Base-by-base conservation (phyloP, 2,888 invertebrate species). In the Hololepta plana region DNA sequence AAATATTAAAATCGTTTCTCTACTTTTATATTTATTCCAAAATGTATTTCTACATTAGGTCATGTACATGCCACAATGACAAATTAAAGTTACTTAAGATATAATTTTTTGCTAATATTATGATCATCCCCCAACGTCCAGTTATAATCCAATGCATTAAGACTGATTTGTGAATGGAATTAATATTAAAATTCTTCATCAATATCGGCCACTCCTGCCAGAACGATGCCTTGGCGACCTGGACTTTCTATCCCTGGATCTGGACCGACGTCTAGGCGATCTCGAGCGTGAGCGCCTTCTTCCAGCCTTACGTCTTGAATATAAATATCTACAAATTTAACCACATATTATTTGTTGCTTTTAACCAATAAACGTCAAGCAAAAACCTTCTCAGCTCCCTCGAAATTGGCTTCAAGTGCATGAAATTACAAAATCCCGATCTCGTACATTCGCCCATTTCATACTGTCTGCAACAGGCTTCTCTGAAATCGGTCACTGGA, bases 341-440 rank as follows among this genome's bases (percentile, higher is more conserved):
- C 7, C 24, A 31, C 7, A n/a, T 5, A 15, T 8, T 10, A 22
- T 19, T 23, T 24, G 20, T 9, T 9, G 9, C 4, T 3, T 3
- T 14, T 12, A 17, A 14, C 13, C 10, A 19, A 22, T n/a, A 15
- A 3, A 30, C 23, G 27, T 22, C 12, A 22, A 12, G 5, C n/a
- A 22, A 10, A 3, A 3, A 85, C 59, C 91, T 72, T 36, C 93
- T 65, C 29, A 96, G 58, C 51, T 95, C 93, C 35, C 93, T 66
- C 0, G 95, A 95, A 43, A 98, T 96, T 7, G 96, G 96, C 50
- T 98, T 98, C 52, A 98, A 64, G 51, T 98, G 98, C 98, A 99
- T 99, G 59, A 98, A 99, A 61, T 99, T 99, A 57, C 98, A 98
- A 59, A 99, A 99, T 17, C 96, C 98, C 42, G 93, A 93, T 29